Percentiles rank a stretch among this genome's conserved stretches.
These are phyloP conservation scores for Heterohyrax brucei DNA, from an alignment of 2,797 vertebrate genomes.

Conservation along the genomic window DNA sequence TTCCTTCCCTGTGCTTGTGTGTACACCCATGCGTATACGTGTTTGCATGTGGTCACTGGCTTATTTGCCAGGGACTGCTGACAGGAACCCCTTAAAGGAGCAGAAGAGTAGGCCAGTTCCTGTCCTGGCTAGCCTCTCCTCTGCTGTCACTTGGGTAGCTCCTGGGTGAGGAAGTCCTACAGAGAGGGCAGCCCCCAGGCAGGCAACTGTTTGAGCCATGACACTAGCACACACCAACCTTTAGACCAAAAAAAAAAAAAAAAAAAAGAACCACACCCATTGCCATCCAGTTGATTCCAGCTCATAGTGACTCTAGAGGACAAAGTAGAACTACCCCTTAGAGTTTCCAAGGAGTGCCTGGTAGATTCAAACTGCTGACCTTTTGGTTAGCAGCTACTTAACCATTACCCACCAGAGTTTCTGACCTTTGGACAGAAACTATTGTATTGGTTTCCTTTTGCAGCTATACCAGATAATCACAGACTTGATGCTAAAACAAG, in stretches of 20 bases:
- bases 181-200: background rate
- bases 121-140: background rate
- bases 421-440: too few relatives aligned
- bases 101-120: background rate
- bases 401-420: too few relatives aligned
- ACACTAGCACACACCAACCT: background rate
- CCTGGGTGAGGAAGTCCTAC: background rate
- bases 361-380: too few relatives aligned
- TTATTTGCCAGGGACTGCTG: background rate
- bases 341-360: too few relatives aligned
- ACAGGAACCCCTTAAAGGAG: background rate
- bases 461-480: too few relatives aligned
- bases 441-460: too few relatives aligned
- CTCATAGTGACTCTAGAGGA: too few relatives aligned
- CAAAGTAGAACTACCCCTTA: too few relatives aligned
- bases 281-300: too few relatives aligned
- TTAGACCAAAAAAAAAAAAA: background rate
- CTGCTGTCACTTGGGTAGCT: background rate
- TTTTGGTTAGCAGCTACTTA: too few relatives aligned
- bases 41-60: background rate
- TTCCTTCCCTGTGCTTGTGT: background rate
- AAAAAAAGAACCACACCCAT: too few relatives aligned
- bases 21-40: rapidly evolving
- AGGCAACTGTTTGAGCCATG: background rate
- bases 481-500: too few relatives aligned